A percentile compares a stretch with the other conserved stretches of the same genome.
Evolutionary conservation across 2,888 invertebrate species (phyloP).

Genomic region (Metopia argyrocephala): DNA sequence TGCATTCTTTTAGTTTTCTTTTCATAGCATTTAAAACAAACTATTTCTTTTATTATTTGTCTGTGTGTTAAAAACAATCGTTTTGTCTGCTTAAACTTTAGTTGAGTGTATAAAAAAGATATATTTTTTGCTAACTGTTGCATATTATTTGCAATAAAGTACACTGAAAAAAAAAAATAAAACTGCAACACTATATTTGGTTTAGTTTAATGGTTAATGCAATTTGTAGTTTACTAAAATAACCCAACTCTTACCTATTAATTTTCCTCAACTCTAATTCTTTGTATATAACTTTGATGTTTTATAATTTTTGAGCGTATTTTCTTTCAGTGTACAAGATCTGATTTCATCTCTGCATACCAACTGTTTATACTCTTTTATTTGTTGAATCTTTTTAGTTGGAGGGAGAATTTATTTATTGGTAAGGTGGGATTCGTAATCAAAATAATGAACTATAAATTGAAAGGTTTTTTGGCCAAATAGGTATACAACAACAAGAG

Average conservation of each 20-base stretch:
- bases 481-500: slow-evolving; percentile 8
- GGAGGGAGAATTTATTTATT: slow-evolving; percentile 48
- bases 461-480: slow-evolving; percentile 58
- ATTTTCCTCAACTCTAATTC: too few relatives aligned
- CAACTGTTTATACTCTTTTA: not conserved
- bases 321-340: slow-evolving; percentile 39
- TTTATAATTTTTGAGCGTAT: too few relatives aligned
- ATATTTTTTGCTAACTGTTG: slow-evolving; percentile 22
- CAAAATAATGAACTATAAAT: slow-evolving; percentile 64
- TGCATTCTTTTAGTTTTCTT: slow-evolving; percentile 25
- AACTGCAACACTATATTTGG: not conserved
- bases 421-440: slow-evolving; percentile 59
- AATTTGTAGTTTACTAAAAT: too few relatives aligned
- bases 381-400: not conserved
- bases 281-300: too few relatives aligned
- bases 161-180: slow-evolving; percentile 22
- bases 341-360: slow-evolving; percentile 20
- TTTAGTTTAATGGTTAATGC: too few relatives aligned
- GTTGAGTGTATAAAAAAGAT: slow-evolving; percentile 18
- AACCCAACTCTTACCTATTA: too few relatives aligned
- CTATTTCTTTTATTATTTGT: slow-evolving; percentile 33
- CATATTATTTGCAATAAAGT: slow-evolving; percentile 41
- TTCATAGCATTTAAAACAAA: not conserved
- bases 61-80: slow-evolving; percentile 63
- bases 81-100: slow-evolving; percentile 55